phyloP scores from a whole-genome alignment of 2,797 vertebrate species.

The Heliangelus exortis region DNA sequence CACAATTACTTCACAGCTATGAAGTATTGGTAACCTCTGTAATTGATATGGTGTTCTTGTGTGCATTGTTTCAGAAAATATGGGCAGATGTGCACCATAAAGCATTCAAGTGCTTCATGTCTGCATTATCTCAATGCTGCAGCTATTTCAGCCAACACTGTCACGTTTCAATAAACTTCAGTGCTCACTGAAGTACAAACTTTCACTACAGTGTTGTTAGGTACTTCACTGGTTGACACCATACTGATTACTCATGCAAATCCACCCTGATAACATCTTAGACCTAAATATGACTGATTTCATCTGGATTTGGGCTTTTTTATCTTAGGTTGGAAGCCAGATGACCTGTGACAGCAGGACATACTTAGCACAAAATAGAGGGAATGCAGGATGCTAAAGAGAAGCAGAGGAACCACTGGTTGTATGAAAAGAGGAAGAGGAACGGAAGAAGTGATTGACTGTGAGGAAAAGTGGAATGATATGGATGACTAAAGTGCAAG shows the following conservation, averaged over 20 bases:
- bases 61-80: not conserved
- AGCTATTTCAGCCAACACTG: not conserved
- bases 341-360: not conserved
- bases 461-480: not conserved
- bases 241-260: not conserved
- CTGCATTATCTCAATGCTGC: not conserved
- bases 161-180: not conserved
- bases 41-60: not conserved
- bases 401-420: not conserved
- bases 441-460: not conserved
- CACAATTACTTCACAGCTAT: not conserved
- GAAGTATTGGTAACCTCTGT: not conserved
- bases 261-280: not conserved
- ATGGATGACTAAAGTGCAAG: not conserved
- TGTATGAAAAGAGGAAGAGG: not conserved
- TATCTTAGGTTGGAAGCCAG: not conserved
- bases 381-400: not conserved
- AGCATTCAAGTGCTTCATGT: not conserved
- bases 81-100: fast-evolving
- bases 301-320: not conserved
- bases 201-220: not conserved
- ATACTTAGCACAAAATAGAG: not conserved
- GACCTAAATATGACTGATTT: not conserved
- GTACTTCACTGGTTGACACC: not conserved
- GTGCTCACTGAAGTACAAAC: not conserved